phyloP scores from a whole-genome alignment of 2,113 vertebrate genomes.

The Callionymus lyra region DNA sequence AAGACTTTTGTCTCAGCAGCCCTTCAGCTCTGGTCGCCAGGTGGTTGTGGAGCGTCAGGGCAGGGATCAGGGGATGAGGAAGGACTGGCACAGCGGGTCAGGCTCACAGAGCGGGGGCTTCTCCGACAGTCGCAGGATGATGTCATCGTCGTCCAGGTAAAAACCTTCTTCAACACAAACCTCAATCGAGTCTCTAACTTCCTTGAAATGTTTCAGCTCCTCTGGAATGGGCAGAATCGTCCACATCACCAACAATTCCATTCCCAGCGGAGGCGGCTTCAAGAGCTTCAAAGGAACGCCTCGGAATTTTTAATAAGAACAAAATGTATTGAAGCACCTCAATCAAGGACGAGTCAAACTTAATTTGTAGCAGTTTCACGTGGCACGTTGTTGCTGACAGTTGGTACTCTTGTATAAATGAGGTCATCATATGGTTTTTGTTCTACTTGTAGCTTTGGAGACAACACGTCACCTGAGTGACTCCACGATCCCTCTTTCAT shows the following conservation, averaged over 20 bases:
- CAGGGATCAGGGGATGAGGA: slow-evolving; percentile 82
- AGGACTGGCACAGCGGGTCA: slow-evolving; percentile 85
- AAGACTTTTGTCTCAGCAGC: slow-evolving; percentile 50
- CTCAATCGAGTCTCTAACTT: no score
- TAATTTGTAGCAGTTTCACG: slow-evolving; percentile 59
- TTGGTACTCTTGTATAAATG: slow-evolving; percentile 54
- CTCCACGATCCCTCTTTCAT: no score
- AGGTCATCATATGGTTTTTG: slow-evolving; percentile 41
- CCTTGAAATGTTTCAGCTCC: slow-evolving; percentile 56
- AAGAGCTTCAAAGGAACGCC: slow-evolving; percentile 89
- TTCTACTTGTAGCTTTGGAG: slow-evolving; percentile 41
- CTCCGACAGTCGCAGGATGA: slow-evolving; percentile 77
- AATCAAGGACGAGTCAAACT: no score
- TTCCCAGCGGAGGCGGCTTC: slow-evolving; percentile 82
- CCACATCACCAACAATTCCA: slow-evolving; percentile 87
- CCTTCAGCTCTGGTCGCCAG: slow-evolving; percentile 82
- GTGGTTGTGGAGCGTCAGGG: slow-evolving; percentile 82
- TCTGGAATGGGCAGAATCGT: slow-evolving; percentile 90
- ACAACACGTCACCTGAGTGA: slow-evolving; percentile 15
- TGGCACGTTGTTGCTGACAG: slow-evolving; percentile 49
- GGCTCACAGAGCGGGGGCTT: slow-evolving; percentile 78
- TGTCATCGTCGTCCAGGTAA: slow-evolving; percentile 83
- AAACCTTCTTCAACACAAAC: background rate
- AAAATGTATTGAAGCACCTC: slow-evolving; percentile 13
- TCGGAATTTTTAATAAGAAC: slow-evolving; percentile 73